A percentile compares a stretch with the other conserved stretches of the same genome.
phyloP scores from a whole-genome alignment of 2,797 vertebrate genomes.

The Australoheros facetus region DNA sequence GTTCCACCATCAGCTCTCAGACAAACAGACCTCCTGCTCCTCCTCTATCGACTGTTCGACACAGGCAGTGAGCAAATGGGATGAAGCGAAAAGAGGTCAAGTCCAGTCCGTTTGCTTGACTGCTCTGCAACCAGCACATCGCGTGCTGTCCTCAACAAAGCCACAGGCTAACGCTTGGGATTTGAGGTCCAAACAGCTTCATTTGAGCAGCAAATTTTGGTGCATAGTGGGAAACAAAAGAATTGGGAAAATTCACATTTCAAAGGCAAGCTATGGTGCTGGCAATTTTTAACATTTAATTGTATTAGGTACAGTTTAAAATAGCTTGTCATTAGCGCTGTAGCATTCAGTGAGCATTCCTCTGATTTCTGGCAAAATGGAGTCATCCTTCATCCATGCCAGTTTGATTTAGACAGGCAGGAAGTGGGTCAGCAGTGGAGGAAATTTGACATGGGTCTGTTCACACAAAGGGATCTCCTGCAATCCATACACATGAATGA shows the following conservation, averaged over 20 bases:
- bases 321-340: conserved; percentile 18
- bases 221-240: conserved; percentile 31
- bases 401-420: conserved; percentile 47
- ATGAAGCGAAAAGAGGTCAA: conserved; percentile 57
- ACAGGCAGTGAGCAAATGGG: conserved; percentile 60
- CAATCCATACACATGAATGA: conserved; percentile 52
- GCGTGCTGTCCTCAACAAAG: conserved; percentile 59
- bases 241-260: conserved; percentile 2
- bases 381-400: conserved; percentile 50
- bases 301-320: conserved; percentile 25
- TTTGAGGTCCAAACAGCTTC: conserved; percentile 59
- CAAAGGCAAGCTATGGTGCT: background rate
- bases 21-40: conserved; percentile 52
- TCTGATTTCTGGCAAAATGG: conserved; percentile 52
- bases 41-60: conserved; percentile 46
- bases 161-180: conserved; percentile 55
- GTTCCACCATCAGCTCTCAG: conserved; percentile 51
- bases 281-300: conserved; percentile 4
- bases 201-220: conserved; percentile 40
- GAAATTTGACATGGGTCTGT: conserved; percentile 72
- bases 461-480: conserved; percentile 64
- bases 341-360: conserved; percentile 72
- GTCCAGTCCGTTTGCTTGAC: conserved; percentile 59
- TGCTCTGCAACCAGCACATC: conserved; percentile 68
- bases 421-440: conserved; percentile 75